Conservation (phyloP, 2,113 vertebrate species). For the Carollia perspicillata region DNA sequence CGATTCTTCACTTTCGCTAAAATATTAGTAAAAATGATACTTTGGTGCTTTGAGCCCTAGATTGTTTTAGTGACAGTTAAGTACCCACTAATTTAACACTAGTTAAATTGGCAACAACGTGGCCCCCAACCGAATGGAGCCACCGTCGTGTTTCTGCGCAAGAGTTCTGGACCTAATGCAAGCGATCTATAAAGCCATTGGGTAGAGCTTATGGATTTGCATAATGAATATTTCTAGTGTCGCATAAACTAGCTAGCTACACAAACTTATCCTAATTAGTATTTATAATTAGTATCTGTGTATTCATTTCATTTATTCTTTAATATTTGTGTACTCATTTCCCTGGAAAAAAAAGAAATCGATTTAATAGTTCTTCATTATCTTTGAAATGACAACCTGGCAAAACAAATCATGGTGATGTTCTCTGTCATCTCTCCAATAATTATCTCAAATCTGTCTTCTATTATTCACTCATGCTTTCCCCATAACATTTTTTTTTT, state of each 20-base stretch:
- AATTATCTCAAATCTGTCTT: conserved; percentile 65
- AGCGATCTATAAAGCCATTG: conserved; percentile 40
- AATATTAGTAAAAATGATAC: conserved; percentile 74
- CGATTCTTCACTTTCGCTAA: conserved; percentile 20
- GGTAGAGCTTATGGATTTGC: conserved; percentile 48
- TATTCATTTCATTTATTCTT: conserved; percentile 68
- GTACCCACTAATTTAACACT: conserved; percentile 77
- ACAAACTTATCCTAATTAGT: conserved; percentile 71
- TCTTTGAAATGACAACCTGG: conserved; percentile 69
- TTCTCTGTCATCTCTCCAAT: conserved; percentile 58
- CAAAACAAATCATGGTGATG: conserved; percentile 68
- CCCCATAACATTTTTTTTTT: background rate
- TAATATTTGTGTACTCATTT: conserved; percentile 63
- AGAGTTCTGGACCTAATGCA: conserved; percentile 61
- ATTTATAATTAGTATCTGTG: conserved; percentile 59
- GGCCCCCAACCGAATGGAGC: conserved; percentile 59
- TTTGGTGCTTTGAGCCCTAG: conserved; percentile 74
- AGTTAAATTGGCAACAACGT: conserved; percentile 78
- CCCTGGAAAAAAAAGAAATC: conserved; percentile 24
- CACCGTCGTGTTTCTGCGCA: conserved; percentile 69
- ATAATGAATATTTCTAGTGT: conserved; percentile 16
- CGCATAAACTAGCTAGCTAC: conserved; percentile 19
- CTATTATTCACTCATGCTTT: conserved; percentile 36
- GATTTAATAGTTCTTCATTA: conserved; percentile 67
- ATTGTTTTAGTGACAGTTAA: conserved; percentile 77